These are phyloP conservation scores for Gopherus flavomarginatus DNA, from an alignment of 2,113 vertebrate species.

Conservation along the genomic window DNA sequence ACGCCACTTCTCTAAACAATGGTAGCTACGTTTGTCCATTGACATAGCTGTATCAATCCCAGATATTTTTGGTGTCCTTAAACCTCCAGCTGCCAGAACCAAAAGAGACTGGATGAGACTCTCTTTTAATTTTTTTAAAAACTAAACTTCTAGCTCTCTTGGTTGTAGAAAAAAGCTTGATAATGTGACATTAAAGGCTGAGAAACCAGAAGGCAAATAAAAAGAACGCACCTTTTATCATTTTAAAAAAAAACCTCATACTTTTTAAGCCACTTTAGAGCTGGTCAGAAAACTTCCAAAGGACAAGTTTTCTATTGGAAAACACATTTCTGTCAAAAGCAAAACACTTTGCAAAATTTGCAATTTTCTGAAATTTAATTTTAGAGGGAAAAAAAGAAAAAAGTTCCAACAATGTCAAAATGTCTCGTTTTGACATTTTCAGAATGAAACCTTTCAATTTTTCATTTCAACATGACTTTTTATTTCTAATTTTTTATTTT, in stretches of 20 bases:
- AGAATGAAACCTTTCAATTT: not conserved
- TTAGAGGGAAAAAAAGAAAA: not conserved
- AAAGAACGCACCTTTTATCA: not conserved
- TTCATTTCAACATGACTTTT: not conserved
- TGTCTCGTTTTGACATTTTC: not conserved
- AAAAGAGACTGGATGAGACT: accelerated
- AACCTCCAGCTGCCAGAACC: not conserved
- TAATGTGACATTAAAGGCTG: not conserved
- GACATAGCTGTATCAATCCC: not conserved
- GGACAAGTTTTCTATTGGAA: not conserved
- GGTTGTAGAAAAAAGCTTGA: not conserved
- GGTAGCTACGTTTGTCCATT: not conserved
- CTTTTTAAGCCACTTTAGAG: not conserved
- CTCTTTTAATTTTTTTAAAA: not conserved
- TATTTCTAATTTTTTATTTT: not conserved
- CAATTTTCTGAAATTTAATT: accelerated
- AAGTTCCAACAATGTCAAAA: accelerated
- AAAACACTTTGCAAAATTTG: accelerated
- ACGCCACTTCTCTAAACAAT: not conserved
- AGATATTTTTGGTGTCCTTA: accelerated
- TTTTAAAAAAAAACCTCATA: not conserved
- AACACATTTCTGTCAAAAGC: not conserved
- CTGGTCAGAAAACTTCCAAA: not conserved
- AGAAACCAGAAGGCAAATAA: not conserved
- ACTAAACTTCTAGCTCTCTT: not conserved